Evolutionary conservation across 2,113 vertebrate genomes (phyloP), one percentile per base, ranked within the genome.

Genomic region (Mormyrus iriodes): DNA sequence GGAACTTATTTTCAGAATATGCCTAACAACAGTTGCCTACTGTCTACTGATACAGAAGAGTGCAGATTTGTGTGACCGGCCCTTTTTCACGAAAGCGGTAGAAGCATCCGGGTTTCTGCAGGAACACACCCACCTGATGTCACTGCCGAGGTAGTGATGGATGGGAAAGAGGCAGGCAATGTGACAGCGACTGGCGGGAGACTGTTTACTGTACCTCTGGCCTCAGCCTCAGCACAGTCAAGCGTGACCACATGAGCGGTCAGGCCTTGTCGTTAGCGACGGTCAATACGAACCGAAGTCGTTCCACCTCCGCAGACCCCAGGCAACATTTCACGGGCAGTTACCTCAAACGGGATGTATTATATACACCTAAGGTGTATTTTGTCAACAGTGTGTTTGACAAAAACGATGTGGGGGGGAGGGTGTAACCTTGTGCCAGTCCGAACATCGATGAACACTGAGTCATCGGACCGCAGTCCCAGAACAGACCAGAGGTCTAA

Each of bases 311-410:
- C 2, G 0, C 73, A 79, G 73, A 8, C 73, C 35, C 73, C 73
- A 79, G 73, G 35, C 31, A 42, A 79, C 73, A 79, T 79, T 79
- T 79, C 73, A 79, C 17, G 15, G 73, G 15, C 73, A 13, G 73
- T 42, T 79, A 79, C 73, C 73, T 79, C 73, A 39, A 79, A 42
- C 35, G 17, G 73, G 73, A 42, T 3, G 73, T 79, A 79, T 79
- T 79, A 39, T 79, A 79, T 39, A 79, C 73, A 79, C 31, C 73
- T 79, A 79, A 79, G 73, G 73, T 79, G 35, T 17, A 79, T 79
- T 79, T 79, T 79, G 73, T 79, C 73, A 79, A 79, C 69, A 76
- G 73, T 39, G 73, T 7, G 73, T 79, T 79, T 42, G 73, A 79
- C 31, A 79, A 79, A 42, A 39, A 27, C n/a, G 27, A 69, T 69